Conservation (phyloP, 35 echinoderm and acorn worm genomes). For the Ophioderma brevispina region DNA sequence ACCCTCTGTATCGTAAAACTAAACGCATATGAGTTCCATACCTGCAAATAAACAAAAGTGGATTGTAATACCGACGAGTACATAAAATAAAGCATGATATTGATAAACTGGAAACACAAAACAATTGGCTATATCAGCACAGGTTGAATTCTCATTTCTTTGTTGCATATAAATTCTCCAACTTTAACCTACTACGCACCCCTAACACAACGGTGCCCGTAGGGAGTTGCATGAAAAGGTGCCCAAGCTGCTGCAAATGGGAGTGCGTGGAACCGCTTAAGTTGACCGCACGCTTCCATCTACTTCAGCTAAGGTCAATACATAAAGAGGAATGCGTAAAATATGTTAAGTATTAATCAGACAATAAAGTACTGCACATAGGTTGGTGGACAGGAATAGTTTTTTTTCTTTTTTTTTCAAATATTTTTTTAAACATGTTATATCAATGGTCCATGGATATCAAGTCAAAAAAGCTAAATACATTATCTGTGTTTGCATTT, state of each 20-base stretch:
- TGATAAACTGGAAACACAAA: neutral
- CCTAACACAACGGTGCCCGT: too few relatives aligned
- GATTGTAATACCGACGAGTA: neutral
- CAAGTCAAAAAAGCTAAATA: neutral
- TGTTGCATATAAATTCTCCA: neutral
- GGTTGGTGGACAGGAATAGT: neutral
- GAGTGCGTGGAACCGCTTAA: neutral
- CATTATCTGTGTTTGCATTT: neutral
- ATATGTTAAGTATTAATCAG: neutral
- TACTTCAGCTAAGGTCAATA: neutral
- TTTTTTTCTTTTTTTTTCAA: neutral
- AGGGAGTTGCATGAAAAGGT: too few relatives aligned
- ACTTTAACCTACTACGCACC: neutral
- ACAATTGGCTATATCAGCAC: neutral
- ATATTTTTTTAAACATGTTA: neutral
- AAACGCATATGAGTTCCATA: neutral
- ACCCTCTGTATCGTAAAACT: neutral
- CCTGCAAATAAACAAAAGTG: neutral
- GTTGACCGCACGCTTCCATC: too few relatives aligned
- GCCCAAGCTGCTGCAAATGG: neutral
- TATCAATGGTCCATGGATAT: neutral
- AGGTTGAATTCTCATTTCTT: neutral
- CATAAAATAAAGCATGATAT: slow-evolving; percentile 11
- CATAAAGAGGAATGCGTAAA: neutral
- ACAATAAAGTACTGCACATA: neutral